Evolutionary conservation across 2,797 vertebrate species (phyloP), one percentile per base, ranked within the genome.

Genomic region (Cryptoblepharus egeriae): DNA sequence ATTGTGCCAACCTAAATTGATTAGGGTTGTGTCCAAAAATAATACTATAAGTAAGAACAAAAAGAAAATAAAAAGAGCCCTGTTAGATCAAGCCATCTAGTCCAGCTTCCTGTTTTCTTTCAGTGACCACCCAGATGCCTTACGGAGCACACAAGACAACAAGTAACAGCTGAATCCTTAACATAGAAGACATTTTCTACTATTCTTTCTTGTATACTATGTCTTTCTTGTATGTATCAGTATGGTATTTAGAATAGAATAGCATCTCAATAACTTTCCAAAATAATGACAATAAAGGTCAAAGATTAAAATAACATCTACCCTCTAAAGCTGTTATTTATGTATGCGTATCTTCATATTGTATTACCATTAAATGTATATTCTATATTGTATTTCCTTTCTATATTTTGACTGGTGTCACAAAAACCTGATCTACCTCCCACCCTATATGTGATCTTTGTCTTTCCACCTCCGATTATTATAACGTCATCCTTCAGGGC

Each of bases 401-500:
- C 32, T 64, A 39, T 57, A 2, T 57, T 2, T 42, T 83, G 42
- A 5, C 42, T 72, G 28, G 20, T 26, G 11, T 68, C 16, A 20
- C 45, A 64, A 52, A 83, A 52, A 16, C n/a, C 24, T 63, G 52
- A 55, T 71, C 18, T 69, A 12, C 35, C 30, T 7, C 2, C 1
- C 37, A n/a, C n/a, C n/a, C n/a, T n/a, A n/a, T 70, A 26, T 63
- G 6, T 45, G 26, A n/a, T 42, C 45, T 58, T 58, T 71, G 8
- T 6, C 37, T 69, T 81, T 60, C 57, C 35, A 68, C 9, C 8
- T 74, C 42, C 61, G 60, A 61, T 69, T 68, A 49, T 75, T n/a
- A 68, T 84, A 74, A 79, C 57, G 57, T 84, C 82, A 79, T 45
- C 30, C 35, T 79, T 79, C 9, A 68, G 20, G 9, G 9, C n/a